These are phyloP conservation scores for Microtus richardsoni DNA, from an alignment of 2,113 vertebrate genomes.

Conservation along the genomic window DNA sequence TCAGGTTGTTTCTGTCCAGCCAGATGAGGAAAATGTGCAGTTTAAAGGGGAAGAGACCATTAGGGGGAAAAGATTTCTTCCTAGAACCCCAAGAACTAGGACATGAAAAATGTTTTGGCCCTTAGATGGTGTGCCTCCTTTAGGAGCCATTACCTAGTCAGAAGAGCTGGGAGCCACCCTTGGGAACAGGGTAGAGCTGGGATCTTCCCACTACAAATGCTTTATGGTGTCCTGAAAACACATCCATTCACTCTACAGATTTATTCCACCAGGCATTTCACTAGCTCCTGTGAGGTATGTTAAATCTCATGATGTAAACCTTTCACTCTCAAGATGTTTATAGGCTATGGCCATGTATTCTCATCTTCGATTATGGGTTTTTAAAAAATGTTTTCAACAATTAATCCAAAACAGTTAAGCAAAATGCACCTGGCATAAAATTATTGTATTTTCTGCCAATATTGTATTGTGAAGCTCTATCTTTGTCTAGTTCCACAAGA, in stretches of 20 bases:
- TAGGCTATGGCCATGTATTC: neutral
- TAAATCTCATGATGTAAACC: conserved; percentile 4
- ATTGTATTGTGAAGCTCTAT: neutral
- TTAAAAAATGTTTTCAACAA: neutral
- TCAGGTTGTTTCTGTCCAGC: conserved; percentile 33
- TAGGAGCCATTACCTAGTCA: neutral
- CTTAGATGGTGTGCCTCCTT: neutral
- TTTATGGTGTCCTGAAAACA: neutral
- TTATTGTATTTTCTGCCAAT: neutral
- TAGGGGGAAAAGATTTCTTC: neutral
- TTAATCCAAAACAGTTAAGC: neutral
- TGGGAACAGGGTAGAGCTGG: neutral
- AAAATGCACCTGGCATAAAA: conserved; percentile 27
- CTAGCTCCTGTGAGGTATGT: neutral
- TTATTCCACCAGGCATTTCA: neutral
- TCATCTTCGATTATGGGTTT: neutral
- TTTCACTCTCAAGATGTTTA: conserved; percentile 9
- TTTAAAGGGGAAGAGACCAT: conserved; percentile 52
- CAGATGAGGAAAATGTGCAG: conserved; percentile 49
- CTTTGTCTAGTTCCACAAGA: neutral
- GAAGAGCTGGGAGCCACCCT: neutral
- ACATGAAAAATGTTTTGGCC: neutral
- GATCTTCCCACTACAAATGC: neutral
- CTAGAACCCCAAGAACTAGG: conserved; percentile 14
- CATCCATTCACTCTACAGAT: neutral